Percentiles rank a stretch among this genome's conserved stretches.
Conservation (phyloP, 2,888 invertebrate species). For the Boloria selene region DNA sequence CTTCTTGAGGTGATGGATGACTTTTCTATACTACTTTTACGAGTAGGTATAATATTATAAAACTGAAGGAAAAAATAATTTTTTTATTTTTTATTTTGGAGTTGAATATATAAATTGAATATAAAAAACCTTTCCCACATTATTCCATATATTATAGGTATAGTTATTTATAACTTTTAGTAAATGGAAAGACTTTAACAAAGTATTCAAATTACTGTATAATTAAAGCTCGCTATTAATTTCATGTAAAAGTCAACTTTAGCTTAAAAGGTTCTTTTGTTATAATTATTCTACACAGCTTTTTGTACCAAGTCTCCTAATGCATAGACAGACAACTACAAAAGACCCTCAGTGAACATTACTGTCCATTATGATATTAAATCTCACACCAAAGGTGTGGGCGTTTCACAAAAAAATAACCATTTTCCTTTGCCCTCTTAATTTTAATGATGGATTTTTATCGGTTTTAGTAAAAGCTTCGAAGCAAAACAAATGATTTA, state of each 20-base stretch:
- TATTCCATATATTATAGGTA: no score
- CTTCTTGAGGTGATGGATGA: no score
- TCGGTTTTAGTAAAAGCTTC: slow-evolving; percentile 34
- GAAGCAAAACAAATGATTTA: not conserved
- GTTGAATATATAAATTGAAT: no score
- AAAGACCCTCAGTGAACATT: slow-evolving; percentile 45
- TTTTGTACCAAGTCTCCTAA: slow-evolving; percentile 32
- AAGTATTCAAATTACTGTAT: slow-evolving; percentile 1
- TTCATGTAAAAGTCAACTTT: slow-evolving; percentile 20
- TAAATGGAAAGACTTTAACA: not conserved
- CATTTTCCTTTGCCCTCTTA: slow-evolving; percentile 37
- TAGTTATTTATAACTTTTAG: no score
- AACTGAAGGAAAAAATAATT: no score
- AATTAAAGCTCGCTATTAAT: slow-evolving; percentile 11
- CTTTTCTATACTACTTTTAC: no score
- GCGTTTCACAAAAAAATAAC: slow-evolving; percentile 38
- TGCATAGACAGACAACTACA: slow-evolving; percentile 41
- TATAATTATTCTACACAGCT: slow-evolving; percentile 23
- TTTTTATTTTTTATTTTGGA: no score
- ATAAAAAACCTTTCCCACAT: no score
- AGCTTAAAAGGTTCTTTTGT: slow-evolving; percentile 25
- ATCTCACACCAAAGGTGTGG: slow-evolving; percentile 46
- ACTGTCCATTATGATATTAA: slow-evolving; percentile 51
- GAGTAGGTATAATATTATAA: no score
- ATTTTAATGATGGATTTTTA: slow-evolving; percentile 40